These are phyloP conservation scores for Chitala chitala DNA, from an alignment of 2,113 vertebrate species.

Conservation along the genomic window DNA sequence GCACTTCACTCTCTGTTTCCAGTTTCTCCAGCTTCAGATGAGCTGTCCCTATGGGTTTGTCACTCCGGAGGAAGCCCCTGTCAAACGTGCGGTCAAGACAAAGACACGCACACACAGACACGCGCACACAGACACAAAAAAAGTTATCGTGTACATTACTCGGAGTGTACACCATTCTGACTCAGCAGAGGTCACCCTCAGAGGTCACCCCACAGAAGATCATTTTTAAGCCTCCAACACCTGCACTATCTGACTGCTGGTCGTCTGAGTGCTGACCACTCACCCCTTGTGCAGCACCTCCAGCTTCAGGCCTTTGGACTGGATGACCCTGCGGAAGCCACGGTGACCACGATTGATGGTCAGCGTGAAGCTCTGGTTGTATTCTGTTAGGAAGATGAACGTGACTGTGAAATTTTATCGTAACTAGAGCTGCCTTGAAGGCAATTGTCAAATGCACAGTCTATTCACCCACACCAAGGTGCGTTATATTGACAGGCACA, in stretches of 20 bases:
- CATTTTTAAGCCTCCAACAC: not conserved
- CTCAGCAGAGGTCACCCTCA: too few species aligned
- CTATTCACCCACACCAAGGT: too few species aligned
- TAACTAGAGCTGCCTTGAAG: too few species aligned
- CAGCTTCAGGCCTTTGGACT: conserved; percentile 88
- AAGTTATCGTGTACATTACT: too few species aligned
- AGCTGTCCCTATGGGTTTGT: conserved; percentile 84
- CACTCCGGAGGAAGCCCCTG: conserved; percentile 91
- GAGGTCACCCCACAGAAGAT: too few species aligned
- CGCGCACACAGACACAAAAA: too few species aligned
- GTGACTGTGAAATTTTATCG: not conserved
- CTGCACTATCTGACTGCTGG: not conserved
- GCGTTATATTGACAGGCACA: too few species aligned
- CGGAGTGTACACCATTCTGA: too few species aligned
- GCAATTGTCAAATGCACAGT: too few species aligned
- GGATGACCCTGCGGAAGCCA: conserved; percentile 78
- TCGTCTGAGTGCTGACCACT: conserved; percentile 32
- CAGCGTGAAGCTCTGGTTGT: conserved; percentile 86
- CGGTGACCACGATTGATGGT: conserved; percentile 90
- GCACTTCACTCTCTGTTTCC: conserved; percentile 85
- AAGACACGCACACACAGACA: too few species aligned
- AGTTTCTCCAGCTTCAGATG: conserved; percentile 86
- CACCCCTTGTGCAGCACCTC: conserved; percentile 96
- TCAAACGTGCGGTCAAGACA: not conserved
- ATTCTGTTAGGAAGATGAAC: conserved; percentile 61